Base-by-base conservation (phyloP, 2,888 invertebrate genomes). In the Colostygia pectinataria region DNA sequence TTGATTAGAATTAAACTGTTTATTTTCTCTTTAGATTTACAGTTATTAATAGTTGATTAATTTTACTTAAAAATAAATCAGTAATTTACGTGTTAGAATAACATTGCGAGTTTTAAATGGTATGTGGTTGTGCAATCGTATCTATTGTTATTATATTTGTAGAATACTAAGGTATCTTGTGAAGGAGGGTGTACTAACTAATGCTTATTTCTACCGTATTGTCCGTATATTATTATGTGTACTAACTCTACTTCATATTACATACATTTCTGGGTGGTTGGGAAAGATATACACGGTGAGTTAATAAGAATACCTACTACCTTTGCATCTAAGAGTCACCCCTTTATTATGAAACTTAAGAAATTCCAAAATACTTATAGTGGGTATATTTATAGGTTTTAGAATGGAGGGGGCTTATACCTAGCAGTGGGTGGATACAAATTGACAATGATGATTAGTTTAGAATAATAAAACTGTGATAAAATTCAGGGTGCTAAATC, bases 121-220 rank as follows among this genome's bases (percentile, higher is more conserved):
- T 83, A 63, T 76, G 63, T 82, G 84, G 85, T 84, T 86, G 90
- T 89, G 89, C 88, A 86, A 84, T 87, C 68, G 70, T 74, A 70
- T 70, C 59, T 55, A 36, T n/a, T n/a, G n/a, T 48, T 33, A 25
- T 38, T 49, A 49, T 62, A 51, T n/a, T 43, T 47, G 45, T 53
- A 41, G 36, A 39, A 38, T 36, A 45, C 44, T 47, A 5, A 37
- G 28, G 28, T 46, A 54, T 6, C 60, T 73, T 80, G 83, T 84
- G 84, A 83, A 83, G 83, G 81, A 76, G 71, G 77, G 71, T 74
- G 61, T 73, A 74, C 71, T 74, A 74, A 74, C 74, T 63, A 57
- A 44, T 57, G 61, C 67, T 66, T 67, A 59, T 63, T 60, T 63
- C 59, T 63, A 65, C 68, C 53, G 66, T 70, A 63, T 59, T 66